Conservation (phyloP, 2,797 vertebrate species). For the Kryptolebias ocellatus region DNA sequence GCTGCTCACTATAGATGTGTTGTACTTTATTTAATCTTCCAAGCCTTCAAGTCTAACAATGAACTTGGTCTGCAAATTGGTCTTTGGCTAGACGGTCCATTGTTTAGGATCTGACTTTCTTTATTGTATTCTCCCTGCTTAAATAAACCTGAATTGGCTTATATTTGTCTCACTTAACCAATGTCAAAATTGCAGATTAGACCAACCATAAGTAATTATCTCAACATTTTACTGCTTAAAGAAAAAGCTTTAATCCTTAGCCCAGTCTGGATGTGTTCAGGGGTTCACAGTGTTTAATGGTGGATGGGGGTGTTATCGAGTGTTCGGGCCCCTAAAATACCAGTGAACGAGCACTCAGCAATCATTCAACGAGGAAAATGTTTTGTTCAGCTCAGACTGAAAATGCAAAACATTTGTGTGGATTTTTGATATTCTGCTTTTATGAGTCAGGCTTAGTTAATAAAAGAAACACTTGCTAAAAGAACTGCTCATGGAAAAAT, state of each 20-base stretch:
- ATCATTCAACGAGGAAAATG: neutral
- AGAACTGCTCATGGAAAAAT: neutral
- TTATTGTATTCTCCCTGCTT: no score
- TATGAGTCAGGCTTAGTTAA: neutral
- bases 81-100: no score
- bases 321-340: neutral
- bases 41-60: no score
- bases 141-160: no score
- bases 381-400: conserved; percentile 6
- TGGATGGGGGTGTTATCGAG: neutral
- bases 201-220: neutral
- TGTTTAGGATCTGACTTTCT: no score
- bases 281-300: neutral
- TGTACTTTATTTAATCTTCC: neutral
- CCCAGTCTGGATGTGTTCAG: neutral
- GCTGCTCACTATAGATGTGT: neutral
- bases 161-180: no score
- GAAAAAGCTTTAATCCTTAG: neutral
- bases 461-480: conserved; percentile 2
- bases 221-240: neutral
- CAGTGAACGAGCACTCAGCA: neutral
- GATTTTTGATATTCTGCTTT: neutral
- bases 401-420: neutral
- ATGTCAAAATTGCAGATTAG: neutral
- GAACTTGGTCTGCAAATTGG: no score